Evolutionary conservation across 2,888 invertebrate genomes (phyloP), one percentile per base, ranked within the genome.

Genomic region (Drosophila buzzatii): DNA sequence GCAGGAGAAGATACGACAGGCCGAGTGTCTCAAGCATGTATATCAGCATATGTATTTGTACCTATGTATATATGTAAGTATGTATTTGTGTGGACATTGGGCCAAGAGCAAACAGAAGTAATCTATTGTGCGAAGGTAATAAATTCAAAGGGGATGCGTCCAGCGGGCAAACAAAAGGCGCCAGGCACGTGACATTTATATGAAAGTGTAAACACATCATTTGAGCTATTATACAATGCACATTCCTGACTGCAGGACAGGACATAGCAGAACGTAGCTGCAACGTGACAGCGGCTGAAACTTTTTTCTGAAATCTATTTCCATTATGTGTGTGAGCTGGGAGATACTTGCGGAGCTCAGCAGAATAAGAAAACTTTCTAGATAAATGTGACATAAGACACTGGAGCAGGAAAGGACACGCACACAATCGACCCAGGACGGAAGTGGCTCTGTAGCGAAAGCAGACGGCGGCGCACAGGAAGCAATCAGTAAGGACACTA

Each of bases 401-500:
- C 79, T 89, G 84, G 68, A 83, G 85, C 81, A 80, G 76, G 79
- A 87, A 86, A 70, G 69, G 66, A 70, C 56, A 75, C 70, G 77
- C 61, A 73, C 73, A 81, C 60, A 80, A 82, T 78, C 81, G 71
- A 78, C 70, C 66, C 71, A 79, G 71, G 68, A 70, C 78, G 88
- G 91, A 90, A 81, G 81, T 80, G 77, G 70, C 66, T 75, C 59
- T 81, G 87, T 76, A 81, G 66, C 53, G 66, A 76, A 53, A 75
- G 59, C 61, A 52, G 70, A 63, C 70, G 60, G 65, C 70, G 68
- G 76, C 82, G 74, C 84, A 85, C 81, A 90, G 90, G 90, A 90
- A 90, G 91, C 91, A 90, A 90, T 90, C 90, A 91, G 91, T 89
- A 91, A 84, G 89, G 91, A 90, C 90, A 90, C 77, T 79, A 83